These are phyloP conservation scores for Acridotheres tristis DNA, from an alignment of 2,797 vertebrate genomes.

Conservation along the genomic window DNA sequence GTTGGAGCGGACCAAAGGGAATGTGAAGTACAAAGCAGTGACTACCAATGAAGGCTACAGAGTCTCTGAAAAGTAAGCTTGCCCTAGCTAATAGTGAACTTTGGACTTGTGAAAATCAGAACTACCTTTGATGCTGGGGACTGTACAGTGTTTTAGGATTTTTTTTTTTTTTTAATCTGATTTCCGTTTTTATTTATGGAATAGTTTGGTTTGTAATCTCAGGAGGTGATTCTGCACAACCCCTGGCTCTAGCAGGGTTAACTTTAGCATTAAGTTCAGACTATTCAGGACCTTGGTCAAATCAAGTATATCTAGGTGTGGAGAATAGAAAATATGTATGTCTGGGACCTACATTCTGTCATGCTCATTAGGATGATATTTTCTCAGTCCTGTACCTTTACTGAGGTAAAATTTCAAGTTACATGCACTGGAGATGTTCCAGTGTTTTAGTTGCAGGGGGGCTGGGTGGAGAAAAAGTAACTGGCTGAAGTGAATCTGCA, in stretches of 20 bases:
- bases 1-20: constrained; percentile 82
- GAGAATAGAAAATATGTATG: background rate
- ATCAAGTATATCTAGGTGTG: too few relatives aligned
- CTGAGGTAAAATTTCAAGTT: background rate
- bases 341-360: background rate
- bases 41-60: constrained; percentile 79
- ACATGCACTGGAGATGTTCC: background rate
- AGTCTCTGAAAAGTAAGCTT: constrained; percentile 78
- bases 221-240: background rate
- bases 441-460: background rate
- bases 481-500: background rate
- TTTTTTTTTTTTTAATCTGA: background rate
- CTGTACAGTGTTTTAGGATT: background rate
- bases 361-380: background rate
- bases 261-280: background rate
- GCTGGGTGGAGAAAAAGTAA: background rate
- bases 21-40: constrained; percentile 77
- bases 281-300: background rate
- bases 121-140: background rate
- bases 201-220: background rate
- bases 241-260: background rate
- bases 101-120: background rate
- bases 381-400: background rate
- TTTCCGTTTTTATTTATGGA: background rate
- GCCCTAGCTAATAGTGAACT: background rate